These are phyloP conservation scores for Noctilio leporinus DNA, from an alignment of 2,113 vertebrate species.

Conservation along the genomic window DNA sequence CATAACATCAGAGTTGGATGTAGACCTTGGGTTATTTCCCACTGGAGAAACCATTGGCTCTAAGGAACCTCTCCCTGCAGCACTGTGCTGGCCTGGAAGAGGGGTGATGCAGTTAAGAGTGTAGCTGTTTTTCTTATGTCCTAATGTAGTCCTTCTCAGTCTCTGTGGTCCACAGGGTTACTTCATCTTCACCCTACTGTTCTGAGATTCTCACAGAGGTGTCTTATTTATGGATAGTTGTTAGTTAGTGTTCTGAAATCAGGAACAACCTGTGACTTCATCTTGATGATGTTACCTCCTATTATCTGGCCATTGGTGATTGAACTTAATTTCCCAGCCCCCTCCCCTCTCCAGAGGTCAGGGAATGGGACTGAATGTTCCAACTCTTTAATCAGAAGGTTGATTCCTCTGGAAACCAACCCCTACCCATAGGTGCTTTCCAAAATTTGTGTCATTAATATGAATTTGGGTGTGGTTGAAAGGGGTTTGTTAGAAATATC, in stretches of 20 bases:
- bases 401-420: neutral
- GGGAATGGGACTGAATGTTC: neutral
- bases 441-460: neutral
- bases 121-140: neutral
- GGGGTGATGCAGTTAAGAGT: neutral
- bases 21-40: neutral
- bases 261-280: neutral
- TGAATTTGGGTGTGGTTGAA: neutral
- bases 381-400: neutral
- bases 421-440: neutral
- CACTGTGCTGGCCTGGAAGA: neutral
- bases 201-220: neutral
- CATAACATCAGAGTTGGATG: neutral
- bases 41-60: neutral
- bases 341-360: neutral
- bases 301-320: too few species aligned
- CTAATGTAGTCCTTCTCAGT: neutral
- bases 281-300: neutral
- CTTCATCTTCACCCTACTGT: neutral
- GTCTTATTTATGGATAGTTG: neutral
- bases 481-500: too few species aligned
- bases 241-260: neutral
- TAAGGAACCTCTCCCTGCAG: neutral
- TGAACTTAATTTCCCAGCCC: neutral
- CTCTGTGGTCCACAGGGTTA: neutral